These are phyloP conservation scores for Mycetomoellerius zeteki DNA, from an alignment of 1,140 invertebrate genomes.

Conservation along the genomic window DNA sequence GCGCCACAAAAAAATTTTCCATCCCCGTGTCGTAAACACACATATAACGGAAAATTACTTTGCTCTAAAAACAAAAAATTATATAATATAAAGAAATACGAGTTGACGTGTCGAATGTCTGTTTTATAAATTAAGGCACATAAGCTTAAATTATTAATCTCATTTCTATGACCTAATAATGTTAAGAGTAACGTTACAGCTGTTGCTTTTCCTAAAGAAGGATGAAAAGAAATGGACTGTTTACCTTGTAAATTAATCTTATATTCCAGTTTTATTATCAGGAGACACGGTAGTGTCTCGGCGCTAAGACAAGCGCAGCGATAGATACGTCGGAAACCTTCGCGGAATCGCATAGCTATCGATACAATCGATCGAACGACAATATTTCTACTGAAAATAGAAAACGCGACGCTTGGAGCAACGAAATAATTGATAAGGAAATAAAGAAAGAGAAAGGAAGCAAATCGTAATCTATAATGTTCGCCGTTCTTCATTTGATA, in stretches of 20 bases:
- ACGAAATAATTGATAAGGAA: conserved; percentile 60
- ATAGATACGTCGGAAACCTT: background rate
- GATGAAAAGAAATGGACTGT: conserved; percentile 7
- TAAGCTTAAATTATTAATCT: conserved; percentile 32
- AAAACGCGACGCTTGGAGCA: conserved; percentile 62
- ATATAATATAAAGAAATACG: conserved; percentile 61
- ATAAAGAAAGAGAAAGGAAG: background rate
- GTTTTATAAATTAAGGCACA: conserved; percentile 75
- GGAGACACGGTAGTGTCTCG: too few species aligned
- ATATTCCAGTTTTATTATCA: background rate
- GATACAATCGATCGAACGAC: conserved; percentile 17
- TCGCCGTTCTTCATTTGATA: conserved; percentile 5
- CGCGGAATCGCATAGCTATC: conserved; percentile 2
- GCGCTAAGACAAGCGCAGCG: too few species aligned
- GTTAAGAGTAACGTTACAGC: conserved; percentile 79
- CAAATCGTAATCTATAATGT: conserved; percentile 32
- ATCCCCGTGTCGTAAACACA: conserved; percentile 49
- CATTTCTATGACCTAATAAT: conserved; percentile 57
- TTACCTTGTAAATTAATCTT: conserved; percentile 30
- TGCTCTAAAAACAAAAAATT: conserved; percentile 28
- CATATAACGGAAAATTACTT: conserved; percentile 40
- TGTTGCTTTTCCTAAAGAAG: conserved; percentile 49
- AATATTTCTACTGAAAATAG: background rate
- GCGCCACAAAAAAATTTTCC: conserved; percentile 32
- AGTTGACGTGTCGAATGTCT: conserved; percentile 73